Conservation (phyloP, 2,888 invertebrate genomes). For the Sepioteuthis lessoniana region DNA sequence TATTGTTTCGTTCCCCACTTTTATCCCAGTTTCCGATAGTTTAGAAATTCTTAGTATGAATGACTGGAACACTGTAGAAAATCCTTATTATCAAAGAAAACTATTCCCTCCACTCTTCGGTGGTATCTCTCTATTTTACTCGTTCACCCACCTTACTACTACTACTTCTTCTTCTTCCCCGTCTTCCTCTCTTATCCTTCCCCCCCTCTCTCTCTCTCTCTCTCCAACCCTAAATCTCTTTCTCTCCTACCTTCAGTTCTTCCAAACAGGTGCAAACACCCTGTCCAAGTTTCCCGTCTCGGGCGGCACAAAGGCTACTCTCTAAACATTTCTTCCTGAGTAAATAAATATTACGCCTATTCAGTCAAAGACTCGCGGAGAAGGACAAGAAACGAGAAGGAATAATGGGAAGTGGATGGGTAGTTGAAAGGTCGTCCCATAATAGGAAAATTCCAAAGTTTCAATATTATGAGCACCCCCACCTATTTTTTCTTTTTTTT, state of each 20-base stretch:
- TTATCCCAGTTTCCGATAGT: neutral
- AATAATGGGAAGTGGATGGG: neutral
- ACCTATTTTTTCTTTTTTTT: too few species aligned
- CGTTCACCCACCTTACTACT: too few species aligned
- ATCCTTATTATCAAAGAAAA: neutral
- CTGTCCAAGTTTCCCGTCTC: neutral
- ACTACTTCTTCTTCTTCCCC: too few species aligned
- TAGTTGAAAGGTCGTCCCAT: neutral
- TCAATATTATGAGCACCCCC: neutral
- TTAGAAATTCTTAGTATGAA: neutral
- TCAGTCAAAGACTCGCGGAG: neutral
- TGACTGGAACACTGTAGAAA: neutral
- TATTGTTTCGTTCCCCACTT: neutral
- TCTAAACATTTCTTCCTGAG: neutral
- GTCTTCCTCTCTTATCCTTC: too few species aligned
- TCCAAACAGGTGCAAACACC: neutral
- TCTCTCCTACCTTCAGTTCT: neutral
- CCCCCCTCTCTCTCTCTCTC: too few species aligned
- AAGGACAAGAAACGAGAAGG: neutral
- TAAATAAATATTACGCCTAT: slow-evolving; percentile 21
- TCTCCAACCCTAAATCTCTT: too few species aligned
- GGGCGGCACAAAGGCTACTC: neutral
- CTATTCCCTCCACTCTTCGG: neutral
- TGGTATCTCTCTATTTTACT: neutral
- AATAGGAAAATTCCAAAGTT: neutral